Percentiles rank a stretch among this genome's conserved stretches.
Conservation (phyloP, 2,888 invertebrate species). For the Aphrophora alni region DNA sequence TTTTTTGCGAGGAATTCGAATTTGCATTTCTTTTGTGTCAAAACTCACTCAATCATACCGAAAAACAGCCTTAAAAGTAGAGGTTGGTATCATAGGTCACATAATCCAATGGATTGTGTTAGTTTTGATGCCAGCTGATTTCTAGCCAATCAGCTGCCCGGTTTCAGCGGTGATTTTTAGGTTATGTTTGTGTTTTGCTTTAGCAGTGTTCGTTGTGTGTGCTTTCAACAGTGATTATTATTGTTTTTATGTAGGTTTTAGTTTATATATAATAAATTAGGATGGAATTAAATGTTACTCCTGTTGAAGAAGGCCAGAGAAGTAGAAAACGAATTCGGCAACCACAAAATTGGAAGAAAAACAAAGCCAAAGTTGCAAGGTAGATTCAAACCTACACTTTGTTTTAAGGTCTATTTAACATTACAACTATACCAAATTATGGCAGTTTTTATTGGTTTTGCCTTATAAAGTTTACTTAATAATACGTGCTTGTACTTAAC, state of each 20-base stretch:
- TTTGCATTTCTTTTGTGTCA: constrained; percentile 12
- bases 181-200: too few relatives aligned
- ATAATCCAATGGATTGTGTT: constrained; percentile 23
- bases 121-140: constrained; percentile 23
- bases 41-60: constrained; percentile 20
- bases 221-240: not conserved
- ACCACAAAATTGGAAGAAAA: constrained; percentile 22
- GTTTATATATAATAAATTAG: not conserved
- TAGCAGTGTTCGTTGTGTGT: too few relatives aligned
- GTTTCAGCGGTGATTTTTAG: too few relatives aligned
- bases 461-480: too few relatives aligned
- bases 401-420: constrained; percentile 9
- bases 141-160: constrained; percentile 11
- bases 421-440: not conserved
- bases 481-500: too few relatives aligned
- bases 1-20: constrained; percentile 21
- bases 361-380: constrained; percentile 23
- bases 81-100: constrained; percentile 22
- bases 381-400: not conserved
- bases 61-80: constrained; percentile 14
- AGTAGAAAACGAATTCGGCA: constrained; percentile 22
- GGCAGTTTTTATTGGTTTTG: too few relatives aligned
- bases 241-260: not conserved
- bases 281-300: constrained; percentile 19
- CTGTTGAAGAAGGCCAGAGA: constrained; percentile 14